Conservation (phyloP, 2,797 vertebrate species). For the Platalea minor region DNA sequence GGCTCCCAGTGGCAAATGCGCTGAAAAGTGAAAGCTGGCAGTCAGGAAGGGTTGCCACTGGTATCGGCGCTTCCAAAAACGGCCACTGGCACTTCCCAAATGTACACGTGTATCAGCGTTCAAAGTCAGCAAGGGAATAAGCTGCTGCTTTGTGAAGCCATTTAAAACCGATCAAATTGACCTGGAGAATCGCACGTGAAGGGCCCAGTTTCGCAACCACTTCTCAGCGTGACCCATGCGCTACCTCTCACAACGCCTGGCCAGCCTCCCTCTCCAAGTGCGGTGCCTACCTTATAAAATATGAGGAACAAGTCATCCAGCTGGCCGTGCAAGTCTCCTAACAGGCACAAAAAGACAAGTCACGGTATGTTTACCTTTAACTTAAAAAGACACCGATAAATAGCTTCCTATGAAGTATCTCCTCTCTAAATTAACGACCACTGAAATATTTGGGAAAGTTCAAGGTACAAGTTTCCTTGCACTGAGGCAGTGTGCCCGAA, state of each 20-base stretch:
- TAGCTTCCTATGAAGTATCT: background rate
- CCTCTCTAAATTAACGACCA: background rate
- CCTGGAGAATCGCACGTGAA: background rate
- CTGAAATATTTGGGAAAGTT: background rate
- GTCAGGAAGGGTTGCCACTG: background rate
- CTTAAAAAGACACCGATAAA: background rate
- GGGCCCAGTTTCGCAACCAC: background rate
- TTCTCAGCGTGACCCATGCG: background rate
- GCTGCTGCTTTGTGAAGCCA: background rate
- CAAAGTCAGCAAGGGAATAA: background rate
- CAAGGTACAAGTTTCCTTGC: background rate
- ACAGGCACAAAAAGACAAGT: constrained; percentile 18
- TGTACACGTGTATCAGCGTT: rapidly evolving
- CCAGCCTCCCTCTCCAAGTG: background rate
- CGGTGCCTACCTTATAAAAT: constrained; percentile 88
- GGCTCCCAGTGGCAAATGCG: background rate
- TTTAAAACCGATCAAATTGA: background rate
- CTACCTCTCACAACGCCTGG: background rate
- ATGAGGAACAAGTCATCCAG: constrained; percentile 92
- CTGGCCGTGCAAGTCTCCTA: constrained; percentile 92
- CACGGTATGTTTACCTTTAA: background rate
- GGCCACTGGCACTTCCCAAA: background rate
- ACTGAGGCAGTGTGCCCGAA: background rate
- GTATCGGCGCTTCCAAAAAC: background rate
- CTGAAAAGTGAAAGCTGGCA: background rate